Conservation (phyloP, 2,888 invertebrate genomes). For the Athalia cordata region DNA sequence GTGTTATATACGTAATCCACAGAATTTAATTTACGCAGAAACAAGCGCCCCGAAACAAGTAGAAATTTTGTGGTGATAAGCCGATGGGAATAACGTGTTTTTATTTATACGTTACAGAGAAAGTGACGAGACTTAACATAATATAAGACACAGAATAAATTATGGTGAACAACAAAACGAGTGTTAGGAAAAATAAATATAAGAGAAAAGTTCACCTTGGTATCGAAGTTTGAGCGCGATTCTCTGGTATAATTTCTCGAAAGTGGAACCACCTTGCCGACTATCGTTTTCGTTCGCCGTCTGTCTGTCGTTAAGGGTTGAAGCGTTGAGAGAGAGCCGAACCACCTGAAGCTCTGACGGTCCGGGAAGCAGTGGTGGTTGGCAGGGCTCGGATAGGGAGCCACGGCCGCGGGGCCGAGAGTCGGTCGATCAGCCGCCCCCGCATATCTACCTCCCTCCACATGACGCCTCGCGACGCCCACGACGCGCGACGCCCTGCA, state of each 20-base stretch:
- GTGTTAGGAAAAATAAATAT: background rate
- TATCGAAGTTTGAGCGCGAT: background rate
- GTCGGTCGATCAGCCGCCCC: slow-evolving; percentile 60
- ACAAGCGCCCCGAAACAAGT: no score
- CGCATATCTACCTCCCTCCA: slow-evolving; percentile 54
- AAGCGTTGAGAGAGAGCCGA: slow-evolving; percentile 9
- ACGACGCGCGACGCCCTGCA: slow-evolving; percentile 44
- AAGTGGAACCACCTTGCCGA: slow-evolving; percentile 6
- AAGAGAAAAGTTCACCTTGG: background rate
- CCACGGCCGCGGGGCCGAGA: slow-evolving; percentile 49
- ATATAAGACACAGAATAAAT: no score
- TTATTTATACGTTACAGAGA: no score
- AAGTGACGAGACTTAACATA: no score
- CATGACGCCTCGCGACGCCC: slow-evolving; percentile 61
- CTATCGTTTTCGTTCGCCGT: slow-evolving; percentile 12
- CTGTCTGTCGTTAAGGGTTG: slow-evolving; percentile 21
- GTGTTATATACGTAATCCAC: no score
- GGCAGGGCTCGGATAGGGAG: slow-evolving; percentile 47
- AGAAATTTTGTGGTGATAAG: no score
- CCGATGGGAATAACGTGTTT: no score
- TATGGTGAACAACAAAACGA: no score
- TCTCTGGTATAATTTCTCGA: slow-evolving; percentile 8
- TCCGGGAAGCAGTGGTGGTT: slow-evolving; percentile 57
- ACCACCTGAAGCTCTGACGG: slow-evolving; percentile 53
- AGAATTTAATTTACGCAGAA: no score